A percentile compares a stretch with the other conserved stretches of the same genome.
These are phyloP conservation scores for Girardinichthys multiradiatus DNA, from an alignment of 2,113 vertebrate genomes.

Conservation along the genomic window DNA sequence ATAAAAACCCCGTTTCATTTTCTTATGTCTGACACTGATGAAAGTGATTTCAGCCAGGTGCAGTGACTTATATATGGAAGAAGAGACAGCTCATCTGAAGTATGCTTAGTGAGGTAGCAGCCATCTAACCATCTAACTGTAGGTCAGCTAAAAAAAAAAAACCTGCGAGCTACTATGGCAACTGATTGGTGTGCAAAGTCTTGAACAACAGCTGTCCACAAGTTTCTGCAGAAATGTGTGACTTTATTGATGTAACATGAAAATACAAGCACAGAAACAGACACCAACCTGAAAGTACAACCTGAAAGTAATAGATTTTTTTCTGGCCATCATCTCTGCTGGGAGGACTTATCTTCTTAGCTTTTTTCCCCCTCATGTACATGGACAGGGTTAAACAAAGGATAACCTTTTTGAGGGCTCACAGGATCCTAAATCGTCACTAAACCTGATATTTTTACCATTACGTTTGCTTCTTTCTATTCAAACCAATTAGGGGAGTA, in stretches of 20 bases:
- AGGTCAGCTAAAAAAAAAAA: slow-evolving; percentile 51
- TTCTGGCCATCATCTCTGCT: neutral
- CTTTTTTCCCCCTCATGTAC: neutral
- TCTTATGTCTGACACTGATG: neutral
- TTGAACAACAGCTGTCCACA: slow-evolving; percentile 45
- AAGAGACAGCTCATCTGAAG: slow-evolving; percentile 39
- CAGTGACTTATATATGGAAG: slow-evolving; percentile 1
- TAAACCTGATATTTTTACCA: slow-evolving; percentile 30
- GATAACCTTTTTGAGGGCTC: slow-evolving; percentile 24
- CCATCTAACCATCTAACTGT: slow-evolving; percentile 55
- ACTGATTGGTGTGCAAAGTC: slow-evolving; percentile 61
- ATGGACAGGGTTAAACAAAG: slow-evolving; percentile 29
- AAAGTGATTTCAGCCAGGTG: slow-evolving; percentile 14
- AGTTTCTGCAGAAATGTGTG: slow-evolving; percentile 39
- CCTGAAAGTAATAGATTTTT: slow-evolving; percentile 8
- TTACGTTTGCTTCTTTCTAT: slow-evolving; percentile 28
- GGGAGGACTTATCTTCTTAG: neutral
- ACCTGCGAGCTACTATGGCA: slow-evolving; percentile 64
- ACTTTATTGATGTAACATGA: slow-evolving; percentile 36
- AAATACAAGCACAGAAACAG: slow-evolving; percentile 10
- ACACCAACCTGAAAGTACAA: neutral
- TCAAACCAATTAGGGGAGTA: slow-evolving; percentile 52
- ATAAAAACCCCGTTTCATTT: neutral
- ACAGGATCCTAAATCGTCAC: slow-evolving; percentile 43
- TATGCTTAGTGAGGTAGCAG: slow-evolving; percentile 51